Evolutionary conservation across 2,888 invertebrate genomes (phyloP).

Genomic region (Hemaris fuciformis): DNA sequence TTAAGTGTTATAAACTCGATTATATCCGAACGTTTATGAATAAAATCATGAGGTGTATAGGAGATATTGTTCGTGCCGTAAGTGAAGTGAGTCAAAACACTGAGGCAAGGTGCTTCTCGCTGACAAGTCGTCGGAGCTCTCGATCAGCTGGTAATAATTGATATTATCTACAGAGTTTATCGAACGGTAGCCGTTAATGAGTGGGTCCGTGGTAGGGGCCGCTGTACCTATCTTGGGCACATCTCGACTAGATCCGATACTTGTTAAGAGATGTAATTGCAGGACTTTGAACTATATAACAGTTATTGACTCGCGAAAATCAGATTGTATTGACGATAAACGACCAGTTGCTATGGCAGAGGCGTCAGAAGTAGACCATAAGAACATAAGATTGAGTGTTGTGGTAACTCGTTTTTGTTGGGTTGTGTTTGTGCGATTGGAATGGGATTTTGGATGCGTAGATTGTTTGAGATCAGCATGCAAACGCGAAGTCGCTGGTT

Average conservation of each 20-base stretch:
- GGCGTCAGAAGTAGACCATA: too few relatives aligned
- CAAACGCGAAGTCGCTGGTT: too few relatives aligned
- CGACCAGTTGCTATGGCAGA: neutral
- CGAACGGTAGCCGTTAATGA: constrained; percentile 16
- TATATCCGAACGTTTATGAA: neutral
- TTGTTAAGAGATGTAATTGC: constrained; percentile 3
- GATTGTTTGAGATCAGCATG: too few relatives aligned
- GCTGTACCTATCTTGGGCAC: neutral
- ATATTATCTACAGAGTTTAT: constrained; percentile 14
- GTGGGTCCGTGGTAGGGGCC: neutral
- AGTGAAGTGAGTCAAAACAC: neutral
- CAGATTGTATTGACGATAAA: neutral
- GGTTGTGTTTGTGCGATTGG: neutral
- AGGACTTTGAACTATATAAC: neutral
- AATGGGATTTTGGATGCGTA: too few relatives aligned
- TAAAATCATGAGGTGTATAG: neutral
- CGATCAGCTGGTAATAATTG: constrained; percentile 14
- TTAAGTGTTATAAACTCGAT: neutral
- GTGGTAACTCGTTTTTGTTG: neutral
- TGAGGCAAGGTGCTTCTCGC: neutral
- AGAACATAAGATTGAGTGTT: neutral
- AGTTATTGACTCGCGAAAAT: neutral
- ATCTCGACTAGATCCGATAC: neutral
- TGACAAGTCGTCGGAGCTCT: neutral
- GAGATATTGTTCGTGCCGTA: neutral